These are phyloP conservation scores for Cheilosia soror DNA, from an alignment of 2,888 invertebrate species.

Conservation along the genomic window DNA sequence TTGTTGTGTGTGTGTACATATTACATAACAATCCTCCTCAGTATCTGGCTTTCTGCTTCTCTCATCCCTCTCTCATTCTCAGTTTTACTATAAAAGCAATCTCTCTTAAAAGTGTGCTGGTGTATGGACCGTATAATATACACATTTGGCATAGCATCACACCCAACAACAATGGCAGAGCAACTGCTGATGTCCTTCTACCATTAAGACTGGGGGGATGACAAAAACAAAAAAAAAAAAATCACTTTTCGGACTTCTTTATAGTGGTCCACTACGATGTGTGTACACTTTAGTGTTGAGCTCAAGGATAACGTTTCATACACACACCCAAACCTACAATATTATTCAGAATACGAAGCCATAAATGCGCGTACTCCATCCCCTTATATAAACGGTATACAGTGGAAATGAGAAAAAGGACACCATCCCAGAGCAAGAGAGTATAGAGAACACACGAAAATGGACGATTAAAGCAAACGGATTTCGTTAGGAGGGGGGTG, in stretches of 20 bases:
- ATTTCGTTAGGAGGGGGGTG: constrained; percentile 17
- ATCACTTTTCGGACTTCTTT: constrained; percentile 48
- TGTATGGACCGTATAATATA: constrained; percentile 40
- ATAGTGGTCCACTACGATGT: constrained; percentile 45
- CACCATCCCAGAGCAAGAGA: constrained; percentile 10
- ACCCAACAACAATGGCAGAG: constrained; percentile 66
- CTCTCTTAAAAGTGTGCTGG: constrained; percentile 43
- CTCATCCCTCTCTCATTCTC: not conserved
- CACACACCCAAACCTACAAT: not conserved
- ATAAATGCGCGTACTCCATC: constrained; percentile 44
- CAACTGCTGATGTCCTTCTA: constrained; percentile 52
- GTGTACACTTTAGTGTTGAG: constrained; percentile 45
- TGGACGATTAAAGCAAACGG: constrained; percentile 46
- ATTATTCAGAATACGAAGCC: constrained; percentile 2
- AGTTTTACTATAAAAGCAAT: not conserved
- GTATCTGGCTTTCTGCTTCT: constrained; percentile 22
- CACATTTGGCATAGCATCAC: constrained; percentile 60
- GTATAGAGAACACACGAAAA: constrained; percentile 20
- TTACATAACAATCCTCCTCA: constrained; percentile 67
- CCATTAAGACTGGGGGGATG: not conserved
- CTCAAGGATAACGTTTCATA: constrained; percentile 48
- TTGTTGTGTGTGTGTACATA: constrained; percentile 50
- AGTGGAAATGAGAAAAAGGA: constrained; percentile 14
- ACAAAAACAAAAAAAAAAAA: constrained; percentile 11
- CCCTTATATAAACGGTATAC: not conserved